These are phyloP conservation scores for Batillaria attramentaria DNA, from an alignment of 1,140 invertebrate genomes.

Conservation along the genomic window DNA sequence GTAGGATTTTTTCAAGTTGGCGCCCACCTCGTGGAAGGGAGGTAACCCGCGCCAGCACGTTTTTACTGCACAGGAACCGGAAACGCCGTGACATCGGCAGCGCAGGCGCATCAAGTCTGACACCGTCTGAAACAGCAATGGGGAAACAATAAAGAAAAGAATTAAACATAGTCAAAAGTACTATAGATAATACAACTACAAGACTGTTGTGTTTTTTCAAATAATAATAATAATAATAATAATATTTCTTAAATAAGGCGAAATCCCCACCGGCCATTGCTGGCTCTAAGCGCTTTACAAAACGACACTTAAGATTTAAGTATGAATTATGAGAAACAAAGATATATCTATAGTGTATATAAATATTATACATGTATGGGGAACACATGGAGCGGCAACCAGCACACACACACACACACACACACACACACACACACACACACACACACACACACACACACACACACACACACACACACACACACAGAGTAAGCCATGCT, in stretches of 20 bases:
- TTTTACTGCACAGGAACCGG: constrained; percentile 93
- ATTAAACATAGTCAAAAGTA: background rate
- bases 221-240: too few relatives aligned
- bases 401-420: constrained; percentile 4
- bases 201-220: background rate
- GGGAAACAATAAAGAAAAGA: background rate
- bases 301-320: too few relatives aligned
- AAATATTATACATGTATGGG: too few relatives aligned
- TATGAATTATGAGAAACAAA: too few relatives aligned
- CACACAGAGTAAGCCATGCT: too few relatives aligned
- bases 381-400: background rate
- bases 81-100: constrained; percentile 92
- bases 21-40: constrained; percentile 86
- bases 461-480: background rate
- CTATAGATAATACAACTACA: too few relatives aligned
- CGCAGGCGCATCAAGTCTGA: constrained; percentile 75
- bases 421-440: constrained; percentile 14
- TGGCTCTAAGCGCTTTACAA: too few relatives aligned
- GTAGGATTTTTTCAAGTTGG: constrained; percentile 86
- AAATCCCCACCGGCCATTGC: too few relatives aligned
- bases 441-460: constrained; percentile 16
- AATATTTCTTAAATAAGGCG: too few relatives aligned
- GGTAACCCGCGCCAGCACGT: constrained; percentile 95
- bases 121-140: constrained; percentile 63
- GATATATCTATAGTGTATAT: too few relatives aligned